phyloP scores from a whole-genome alignment of 2,888 invertebrate species.

The Pristionchus maxplancki region DNA sequence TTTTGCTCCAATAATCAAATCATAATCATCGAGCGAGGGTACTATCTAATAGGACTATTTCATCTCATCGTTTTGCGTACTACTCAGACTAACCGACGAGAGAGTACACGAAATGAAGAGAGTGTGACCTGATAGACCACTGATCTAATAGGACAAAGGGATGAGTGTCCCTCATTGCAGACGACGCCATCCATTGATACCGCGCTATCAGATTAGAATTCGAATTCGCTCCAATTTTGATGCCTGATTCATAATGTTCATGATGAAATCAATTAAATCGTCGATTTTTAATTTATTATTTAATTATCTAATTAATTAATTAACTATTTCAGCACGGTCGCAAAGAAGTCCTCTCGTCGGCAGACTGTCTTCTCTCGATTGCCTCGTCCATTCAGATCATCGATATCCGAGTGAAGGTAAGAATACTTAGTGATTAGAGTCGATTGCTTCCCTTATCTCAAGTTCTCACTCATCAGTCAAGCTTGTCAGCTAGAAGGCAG shows the following conservation, averaged over 20 bases:
- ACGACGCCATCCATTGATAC: background rate
- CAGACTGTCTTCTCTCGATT: conserved; percentile 66
- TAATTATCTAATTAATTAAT: too few species aligned
- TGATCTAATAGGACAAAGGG: conserved; percentile 39
- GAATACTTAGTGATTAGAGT: background rate
- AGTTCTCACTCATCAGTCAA: too few species aligned
- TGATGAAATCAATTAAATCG: too few species aligned
- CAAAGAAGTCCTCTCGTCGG: conserved; percentile 67
- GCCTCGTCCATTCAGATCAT: conserved; percentile 70
- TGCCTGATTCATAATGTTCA: background rate
- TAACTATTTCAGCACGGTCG: conserved; percentile 70
- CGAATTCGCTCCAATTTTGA: background rate
- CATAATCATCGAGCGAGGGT: background rate
- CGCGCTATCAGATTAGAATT: background rate
- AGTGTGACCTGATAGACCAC: too few species aligned
- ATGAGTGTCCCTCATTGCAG: background rate
- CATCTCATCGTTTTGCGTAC: too few species aligned
- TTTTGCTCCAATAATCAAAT: background rate
- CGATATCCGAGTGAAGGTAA: conserved; percentile 73
- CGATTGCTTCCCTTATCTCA: too few species aligned
- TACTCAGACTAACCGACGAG: too few species aligned
- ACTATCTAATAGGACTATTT: too few species aligned
- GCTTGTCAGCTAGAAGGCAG: too few species aligned
- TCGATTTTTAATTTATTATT: background rate
- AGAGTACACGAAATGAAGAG: too few species aligned